A percentile compares a stretch with the other conserved stretches of the same genome.
phyloP scores from a whole-genome alignment of 2,113 vertebrate genomes.

The Haplochromis burtoni region DNA sequence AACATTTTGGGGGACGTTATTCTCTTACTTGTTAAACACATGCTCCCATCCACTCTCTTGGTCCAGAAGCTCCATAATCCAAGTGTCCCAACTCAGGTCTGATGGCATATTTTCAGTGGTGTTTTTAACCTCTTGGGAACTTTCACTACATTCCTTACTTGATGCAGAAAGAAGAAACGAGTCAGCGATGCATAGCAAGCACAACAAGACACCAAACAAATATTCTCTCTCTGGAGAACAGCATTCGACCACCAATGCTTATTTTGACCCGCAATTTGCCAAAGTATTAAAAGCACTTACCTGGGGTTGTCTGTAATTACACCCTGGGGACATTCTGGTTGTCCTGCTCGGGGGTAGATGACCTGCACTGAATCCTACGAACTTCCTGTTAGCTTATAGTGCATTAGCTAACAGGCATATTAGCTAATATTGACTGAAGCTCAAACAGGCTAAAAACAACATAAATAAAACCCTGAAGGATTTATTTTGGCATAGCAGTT shows the following conservation, averaged over 20 bases:
- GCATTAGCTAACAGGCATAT: not conserved
- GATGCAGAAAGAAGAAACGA: not conserved
- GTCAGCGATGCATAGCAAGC: accelerated
- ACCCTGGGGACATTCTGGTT: not conserved
- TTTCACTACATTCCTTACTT: accelerated
- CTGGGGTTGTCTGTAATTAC: not conserved
- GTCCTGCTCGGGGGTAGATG: not conserved
- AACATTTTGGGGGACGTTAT: not conserved
- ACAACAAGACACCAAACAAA: not conserved
- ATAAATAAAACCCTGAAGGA: not conserved
- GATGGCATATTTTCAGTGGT: not conserved
- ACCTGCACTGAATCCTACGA: not conserved
- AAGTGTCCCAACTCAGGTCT: not conserved
- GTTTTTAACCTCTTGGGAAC: not conserved
- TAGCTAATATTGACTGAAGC: not conserved
- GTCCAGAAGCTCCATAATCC: not conserved
- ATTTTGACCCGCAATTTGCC: accelerated
- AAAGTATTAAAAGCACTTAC: not conserved
- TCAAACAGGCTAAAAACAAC: not conserved
- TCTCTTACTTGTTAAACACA: not conserved
- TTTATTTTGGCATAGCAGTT: not conserved
- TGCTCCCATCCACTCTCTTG: not conserved
- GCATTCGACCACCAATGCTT: not conserved
- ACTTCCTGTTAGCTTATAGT: not conserved
- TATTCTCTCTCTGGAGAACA: accelerated